Evolutionary conservation across 2,113 vertebrate species (phyloP).

Genomic region (Sturnus vulgaris): DNA sequence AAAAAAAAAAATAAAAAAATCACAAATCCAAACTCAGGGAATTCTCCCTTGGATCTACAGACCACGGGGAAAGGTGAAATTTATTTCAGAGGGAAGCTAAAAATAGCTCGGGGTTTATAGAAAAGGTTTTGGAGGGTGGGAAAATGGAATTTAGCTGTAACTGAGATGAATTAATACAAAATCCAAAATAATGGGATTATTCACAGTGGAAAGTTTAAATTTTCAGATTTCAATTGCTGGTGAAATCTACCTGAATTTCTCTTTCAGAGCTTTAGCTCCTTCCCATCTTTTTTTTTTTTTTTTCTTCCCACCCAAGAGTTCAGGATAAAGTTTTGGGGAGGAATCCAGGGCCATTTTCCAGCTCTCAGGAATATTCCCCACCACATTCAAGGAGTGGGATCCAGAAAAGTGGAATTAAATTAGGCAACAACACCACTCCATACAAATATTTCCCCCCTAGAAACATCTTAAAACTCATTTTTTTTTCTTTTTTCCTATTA

Average conservation of each 20-base stretch:
- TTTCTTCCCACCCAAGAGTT: background rate
- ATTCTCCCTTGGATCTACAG: rapidly evolving
- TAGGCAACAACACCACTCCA: background rate
- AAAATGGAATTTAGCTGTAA: rapidly evolving
- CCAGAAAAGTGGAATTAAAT: rapidly evolving
- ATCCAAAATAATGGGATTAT: background rate
- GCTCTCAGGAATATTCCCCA: background rate
- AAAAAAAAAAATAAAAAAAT: background rate
- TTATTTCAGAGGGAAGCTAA: background rate
- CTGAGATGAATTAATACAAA: rapidly evolving
- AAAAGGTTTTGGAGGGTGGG: rapidly evolving
- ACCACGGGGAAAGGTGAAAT: background rate
- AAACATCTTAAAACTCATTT: background rate
- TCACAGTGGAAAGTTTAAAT: background rate
- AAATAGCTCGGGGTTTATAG: background rate
- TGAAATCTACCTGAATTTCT: background rate
- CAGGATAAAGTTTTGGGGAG: background rate
- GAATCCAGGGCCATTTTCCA: background rate
- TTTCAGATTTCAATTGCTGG: background rate
- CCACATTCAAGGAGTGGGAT: background rate
- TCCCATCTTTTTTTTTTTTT: no score
- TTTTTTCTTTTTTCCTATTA: background rate
- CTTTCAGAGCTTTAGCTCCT: background rate
- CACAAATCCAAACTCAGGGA: background rate
- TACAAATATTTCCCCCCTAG: background rate